Percentiles rank a stretch among this genome's conserved stretches.
Evolutionary conservation across 1,140 invertebrate genomes (phyloP).

Genomic region (Lasioglossum baleicum): DNA sequence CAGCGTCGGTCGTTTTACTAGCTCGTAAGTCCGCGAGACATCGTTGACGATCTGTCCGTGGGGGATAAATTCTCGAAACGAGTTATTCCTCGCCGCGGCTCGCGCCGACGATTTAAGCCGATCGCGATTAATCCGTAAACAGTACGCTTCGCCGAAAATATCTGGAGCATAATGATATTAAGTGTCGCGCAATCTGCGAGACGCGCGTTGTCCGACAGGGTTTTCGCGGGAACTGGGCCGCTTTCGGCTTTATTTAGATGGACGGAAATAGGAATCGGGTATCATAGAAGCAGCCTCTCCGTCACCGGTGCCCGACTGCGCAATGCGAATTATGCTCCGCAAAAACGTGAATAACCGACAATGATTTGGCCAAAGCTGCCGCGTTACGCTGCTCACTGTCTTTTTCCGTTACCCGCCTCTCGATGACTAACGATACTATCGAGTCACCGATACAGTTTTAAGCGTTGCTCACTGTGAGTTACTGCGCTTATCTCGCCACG

Average conservation of each 20-base stretch:
- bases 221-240: slow-evolving; percentile 63
- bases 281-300: slow-evolving; percentile 55
- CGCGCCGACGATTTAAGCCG: too few relatives aligned
- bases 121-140: background rate
- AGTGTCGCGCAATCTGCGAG: slow-evolving; percentile 29
- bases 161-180: slow-evolving; percentile 49
- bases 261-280: slow-evolving; percentile 65
- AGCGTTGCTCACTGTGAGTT: background rate
- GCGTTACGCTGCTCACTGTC: background rate
- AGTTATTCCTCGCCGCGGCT: background rate
- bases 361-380: slow-evolving; percentile 10
- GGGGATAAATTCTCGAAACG: background rate
- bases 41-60: background rate
- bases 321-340: slow-evolving; percentile 53
- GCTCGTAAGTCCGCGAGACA: slow-evolving; percentile 3
- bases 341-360: slow-evolving; percentile 25
- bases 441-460: background rate
- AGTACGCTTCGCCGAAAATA: slow-evolving; percentile 38
- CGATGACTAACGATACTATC: slow-evolving; percentile 18
- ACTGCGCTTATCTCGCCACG: background rate
- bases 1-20: slow-evolving; percentile 14
- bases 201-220: slow-evolving; percentile 41
- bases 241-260: slow-evolving; percentile 73
- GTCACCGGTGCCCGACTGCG: slow-evolving; percentile 44
- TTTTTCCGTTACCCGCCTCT: slow-evolving; percentile 6